These are phyloP conservation scores for Urocitellus parryii DNA, from an alignment of 2,113 vertebrate genomes.

Conservation along the genomic window DNA sequence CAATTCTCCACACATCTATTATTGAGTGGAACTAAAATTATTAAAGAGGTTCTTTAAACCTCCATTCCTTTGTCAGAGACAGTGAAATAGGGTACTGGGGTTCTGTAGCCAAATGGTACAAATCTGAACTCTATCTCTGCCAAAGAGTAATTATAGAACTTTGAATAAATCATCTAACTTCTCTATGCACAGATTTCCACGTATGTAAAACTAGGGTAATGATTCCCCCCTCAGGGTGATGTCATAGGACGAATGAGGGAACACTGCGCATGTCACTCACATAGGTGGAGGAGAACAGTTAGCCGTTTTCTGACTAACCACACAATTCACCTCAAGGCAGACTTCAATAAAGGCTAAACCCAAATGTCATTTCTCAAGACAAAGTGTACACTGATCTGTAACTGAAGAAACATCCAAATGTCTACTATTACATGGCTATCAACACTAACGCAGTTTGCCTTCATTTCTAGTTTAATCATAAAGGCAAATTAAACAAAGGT, in stretches of 20 bases:
- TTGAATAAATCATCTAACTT: background rate
- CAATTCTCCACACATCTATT: background rate
- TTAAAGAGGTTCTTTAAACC: background rate
- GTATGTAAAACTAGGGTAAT: background rate
- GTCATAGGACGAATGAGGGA: background rate
- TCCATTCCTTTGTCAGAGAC: background rate
- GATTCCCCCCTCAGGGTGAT: background rate
- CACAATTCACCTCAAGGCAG: background rate
- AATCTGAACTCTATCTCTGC: background rate
- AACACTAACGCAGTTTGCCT: conserved; percentile 22
- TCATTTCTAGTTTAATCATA: background rate
- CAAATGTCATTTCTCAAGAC: background rate
- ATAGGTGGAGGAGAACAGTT: background rate
- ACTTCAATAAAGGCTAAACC: background rate
- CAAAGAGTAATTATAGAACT: background rate
- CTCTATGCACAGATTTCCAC: background rate
- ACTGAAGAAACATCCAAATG: background rate
- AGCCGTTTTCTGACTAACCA: background rate
- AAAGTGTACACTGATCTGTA: background rate
- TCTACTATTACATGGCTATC: background rate
- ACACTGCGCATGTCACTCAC: too few relatives aligned
- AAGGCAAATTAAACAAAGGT: background rate
- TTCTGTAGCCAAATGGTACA: background rate
- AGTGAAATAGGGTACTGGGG: background rate
- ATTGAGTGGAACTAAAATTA: background rate